Percentiles rank a stretch among this genome's conserved stretches.
phyloP scores from a whole-genome alignment of 2,888 invertebrate genomes.

The Lumbricus terrestris region DNA sequence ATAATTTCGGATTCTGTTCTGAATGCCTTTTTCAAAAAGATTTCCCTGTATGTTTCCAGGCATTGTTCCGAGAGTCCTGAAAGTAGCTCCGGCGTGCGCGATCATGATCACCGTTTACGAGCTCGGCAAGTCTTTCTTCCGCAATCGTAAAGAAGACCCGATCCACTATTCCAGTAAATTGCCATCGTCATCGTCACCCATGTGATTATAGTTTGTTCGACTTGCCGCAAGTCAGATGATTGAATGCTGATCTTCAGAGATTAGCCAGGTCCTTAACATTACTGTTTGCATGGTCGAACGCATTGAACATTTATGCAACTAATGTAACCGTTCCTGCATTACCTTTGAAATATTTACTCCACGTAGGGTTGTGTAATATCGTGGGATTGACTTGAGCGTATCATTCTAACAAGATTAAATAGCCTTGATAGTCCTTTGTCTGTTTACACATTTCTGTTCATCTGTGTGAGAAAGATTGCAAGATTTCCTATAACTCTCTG shows the following conservation, averaged over 20 bases:
- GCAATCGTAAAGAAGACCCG: not conserved
- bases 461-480: not conserved
- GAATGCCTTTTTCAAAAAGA: not conserved
- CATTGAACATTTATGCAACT: not conserved
- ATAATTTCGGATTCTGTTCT: not conserved
- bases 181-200: not conserved
- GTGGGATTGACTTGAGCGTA: not conserved
- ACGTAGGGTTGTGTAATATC: not conserved
- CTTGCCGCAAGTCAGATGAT: not conserved
- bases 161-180: not conserved
- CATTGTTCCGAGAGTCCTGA: conserved; percentile 82
- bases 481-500: not conserved
- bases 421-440: not conserved
- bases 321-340: not conserved
- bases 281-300: not conserved
- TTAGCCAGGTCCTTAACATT: not conserved
- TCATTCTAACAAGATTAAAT: not conserved
- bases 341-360: not conserved
- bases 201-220: not conserved
- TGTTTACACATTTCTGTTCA: not conserved
- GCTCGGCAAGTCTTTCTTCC: conserved; percentile 74
- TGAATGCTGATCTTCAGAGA: not conserved
- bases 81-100: conserved; percentile 97
- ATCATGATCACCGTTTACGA: conserved; percentile 99
- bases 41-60: conserved; percentile 63